phyloP scores from a whole-genome alignment of 2,113 vertebrate species.

The Pogonocichla stellata region DNA sequence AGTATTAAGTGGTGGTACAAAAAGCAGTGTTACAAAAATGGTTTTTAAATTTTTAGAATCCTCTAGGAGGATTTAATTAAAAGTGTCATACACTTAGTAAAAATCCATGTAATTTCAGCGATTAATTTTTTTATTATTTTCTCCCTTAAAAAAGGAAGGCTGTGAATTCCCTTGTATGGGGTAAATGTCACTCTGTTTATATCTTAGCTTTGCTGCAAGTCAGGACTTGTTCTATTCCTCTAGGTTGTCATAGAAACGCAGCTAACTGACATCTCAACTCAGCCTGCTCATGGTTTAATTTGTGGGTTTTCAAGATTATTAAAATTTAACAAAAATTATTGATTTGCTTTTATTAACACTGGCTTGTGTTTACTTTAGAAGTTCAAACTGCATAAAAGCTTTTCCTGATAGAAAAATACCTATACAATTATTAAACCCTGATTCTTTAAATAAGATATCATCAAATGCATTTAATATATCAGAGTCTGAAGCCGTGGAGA shows the following conservation, averaged over 20 bases:
- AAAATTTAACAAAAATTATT: conserved; percentile 87
- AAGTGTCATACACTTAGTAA: conserved; percentile 65
- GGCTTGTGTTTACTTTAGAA: conserved; percentile 71
- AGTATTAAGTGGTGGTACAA: not conserved
- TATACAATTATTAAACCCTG: conserved; percentile 22
- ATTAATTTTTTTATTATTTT: conserved; percentile 51
- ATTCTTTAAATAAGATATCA: not conserved
- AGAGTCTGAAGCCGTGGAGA: conserved; percentile 44
- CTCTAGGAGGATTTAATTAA: conserved; percentile 58
- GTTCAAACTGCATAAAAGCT: conserved; percentile 60
- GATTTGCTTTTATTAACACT: conserved; percentile 81
- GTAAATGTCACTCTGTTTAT: conserved; percentile 82
- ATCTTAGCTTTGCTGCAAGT: conserved; percentile 75
- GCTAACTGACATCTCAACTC: conserved; percentile 80
- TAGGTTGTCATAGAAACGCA: conserved; percentile 82
- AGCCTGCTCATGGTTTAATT: conserved; percentile 79
- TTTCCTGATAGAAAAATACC: conserved; percentile 33
- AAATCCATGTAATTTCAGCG: conserved; percentile 64
- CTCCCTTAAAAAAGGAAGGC: conserved; percentile 30
- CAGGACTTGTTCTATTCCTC: conserved; percentile 72
- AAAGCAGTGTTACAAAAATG: conserved; percentile 12
- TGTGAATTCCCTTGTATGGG: conserved; percentile 67
- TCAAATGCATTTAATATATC: conserved; percentile 45
- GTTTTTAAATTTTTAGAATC: conserved; percentile 38
- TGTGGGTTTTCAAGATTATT: conserved; percentile 81